Evolutionary conservation across 2,113 vertebrate species (phyloP).

Genomic region (Pyrgilauda ruficollis): DNA sequence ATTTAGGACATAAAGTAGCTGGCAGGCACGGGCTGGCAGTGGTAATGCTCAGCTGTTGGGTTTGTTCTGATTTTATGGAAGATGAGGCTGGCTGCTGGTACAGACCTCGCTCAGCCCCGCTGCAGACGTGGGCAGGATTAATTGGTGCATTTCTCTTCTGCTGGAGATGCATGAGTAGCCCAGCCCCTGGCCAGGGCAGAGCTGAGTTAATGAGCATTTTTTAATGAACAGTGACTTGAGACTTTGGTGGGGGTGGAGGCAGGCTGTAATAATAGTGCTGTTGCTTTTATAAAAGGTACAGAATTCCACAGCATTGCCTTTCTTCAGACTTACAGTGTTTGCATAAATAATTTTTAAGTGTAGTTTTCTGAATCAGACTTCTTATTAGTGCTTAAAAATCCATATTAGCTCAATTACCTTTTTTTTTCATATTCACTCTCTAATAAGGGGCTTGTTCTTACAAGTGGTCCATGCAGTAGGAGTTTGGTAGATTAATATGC

Average conservation of each 20-base stretch:
- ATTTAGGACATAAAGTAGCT: conserved; percentile 51
- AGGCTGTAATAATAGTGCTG: not conserved
- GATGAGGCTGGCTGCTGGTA: conserved; percentile 7
- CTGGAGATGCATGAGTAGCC: conserved; percentile 1
- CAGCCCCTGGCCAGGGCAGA: conserved; percentile 34
- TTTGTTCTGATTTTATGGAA: conserved; percentile 35
- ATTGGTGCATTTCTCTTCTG: conserved; percentile 25
- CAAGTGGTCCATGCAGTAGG: not conserved
- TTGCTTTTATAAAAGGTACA: not conserved
- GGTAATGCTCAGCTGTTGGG: conserved; percentile 15
- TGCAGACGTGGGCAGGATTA: conserved; percentile 44
- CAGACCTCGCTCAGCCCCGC: conserved; percentile 4
- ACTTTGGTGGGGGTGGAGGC: not conserved
- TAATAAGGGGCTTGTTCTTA: not conserved
- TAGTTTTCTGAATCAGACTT: not conserved
- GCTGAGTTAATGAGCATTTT: conserved; percentile 56
- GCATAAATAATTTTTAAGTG: conserved; percentile 6
- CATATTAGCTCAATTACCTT: not conserved
- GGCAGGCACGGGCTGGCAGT: conserved; percentile 47
- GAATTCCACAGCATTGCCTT: not conserved
- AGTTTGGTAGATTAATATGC: not conserved
- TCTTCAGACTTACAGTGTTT: not conserved
- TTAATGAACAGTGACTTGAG: conserved; percentile 58
- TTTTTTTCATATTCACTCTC: not conserved
- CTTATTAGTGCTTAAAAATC: not conserved